These are phyloP conservation scores for Sterna hirundo DNA, from an alignment of 2,113 vertebrate genomes.

Conservation along the genomic window DNA sequence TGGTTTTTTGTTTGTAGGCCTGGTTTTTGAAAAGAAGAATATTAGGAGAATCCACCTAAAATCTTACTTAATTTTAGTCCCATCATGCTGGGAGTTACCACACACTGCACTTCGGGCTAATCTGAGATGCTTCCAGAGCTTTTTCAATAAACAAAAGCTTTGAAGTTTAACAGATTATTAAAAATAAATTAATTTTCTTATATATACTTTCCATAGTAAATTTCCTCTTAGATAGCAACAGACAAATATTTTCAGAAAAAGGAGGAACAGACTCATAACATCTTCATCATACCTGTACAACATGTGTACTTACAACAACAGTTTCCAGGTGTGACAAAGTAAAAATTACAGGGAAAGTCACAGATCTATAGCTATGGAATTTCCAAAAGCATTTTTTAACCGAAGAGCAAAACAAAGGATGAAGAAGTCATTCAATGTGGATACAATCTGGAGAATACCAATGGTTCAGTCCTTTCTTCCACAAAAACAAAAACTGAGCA, in stretches of 20 bases:
- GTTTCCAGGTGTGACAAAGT: background rate
- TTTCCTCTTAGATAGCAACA: background rate
- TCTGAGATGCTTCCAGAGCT: background rate
- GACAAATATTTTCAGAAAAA: background rate
- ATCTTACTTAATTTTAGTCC: background rate
- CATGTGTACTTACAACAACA: background rate
- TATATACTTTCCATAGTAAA: background rate
- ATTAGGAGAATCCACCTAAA: background rate
- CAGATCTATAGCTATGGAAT: background rate
- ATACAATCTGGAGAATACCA: background rate
- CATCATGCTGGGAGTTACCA: background rate
- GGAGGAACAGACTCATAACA: background rate
- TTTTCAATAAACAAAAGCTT: background rate
- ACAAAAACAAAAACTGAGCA: background rate
- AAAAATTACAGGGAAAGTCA: background rate
- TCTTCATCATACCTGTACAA: background rate
- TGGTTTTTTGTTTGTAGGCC: background rate
- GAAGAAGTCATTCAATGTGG: background rate
- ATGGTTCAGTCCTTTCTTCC: background rate
- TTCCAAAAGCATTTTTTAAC: background rate
- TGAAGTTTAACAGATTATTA: background rate
- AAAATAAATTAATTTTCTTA: background rate
- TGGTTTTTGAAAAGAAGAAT: background rate
- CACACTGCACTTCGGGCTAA: background rate
- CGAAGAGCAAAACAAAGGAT: background rate